Conservation (phyloP, 2,888 invertebrate species). For the Euzophera pinguis region DNA sequence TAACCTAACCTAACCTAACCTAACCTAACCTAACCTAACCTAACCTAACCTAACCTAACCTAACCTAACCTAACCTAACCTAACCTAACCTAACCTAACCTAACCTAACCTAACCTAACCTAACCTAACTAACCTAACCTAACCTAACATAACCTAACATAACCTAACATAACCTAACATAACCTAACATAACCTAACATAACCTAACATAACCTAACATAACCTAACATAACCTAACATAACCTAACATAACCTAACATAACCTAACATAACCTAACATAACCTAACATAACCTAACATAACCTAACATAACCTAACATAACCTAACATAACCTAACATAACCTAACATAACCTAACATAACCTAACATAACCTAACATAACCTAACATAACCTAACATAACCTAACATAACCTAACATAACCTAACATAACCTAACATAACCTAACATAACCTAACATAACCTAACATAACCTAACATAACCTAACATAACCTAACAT, state of each 20-base stretch:
- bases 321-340: slow-evolving; percentile 24
- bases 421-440: neutral
- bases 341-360: slow-evolving; percentile 26
- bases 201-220: neutral
- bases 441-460: too few species aligned
- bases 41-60: slow-evolving; percentile 10
- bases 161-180: neutral
- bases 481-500: too few species aligned
- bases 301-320: slow-evolving; percentile 27
- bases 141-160: slow-evolving; percentile 24
- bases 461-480: too few species aligned
- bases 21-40: slow-evolving; percentile 10
- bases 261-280: slow-evolving; percentile 25
- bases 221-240: neutral
- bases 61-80: slow-evolving; percentile 10
- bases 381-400: slow-evolving; percentile 23
- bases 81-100: slow-evolving; percentile 8
- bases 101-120: neutral
- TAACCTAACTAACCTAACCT: slow-evolving; percentile 15
- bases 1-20: slow-evolving; percentile 4
- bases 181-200: neutral
- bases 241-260: slow-evolving; percentile 21
- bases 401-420: slow-evolving; percentile 22
- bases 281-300: slow-evolving; percentile 25
- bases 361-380: slow-evolving; percentile 25